phyloP scores from a whole-genome alignment of 2,888 invertebrate species.

The Coleophora flavipennella region DNA sequence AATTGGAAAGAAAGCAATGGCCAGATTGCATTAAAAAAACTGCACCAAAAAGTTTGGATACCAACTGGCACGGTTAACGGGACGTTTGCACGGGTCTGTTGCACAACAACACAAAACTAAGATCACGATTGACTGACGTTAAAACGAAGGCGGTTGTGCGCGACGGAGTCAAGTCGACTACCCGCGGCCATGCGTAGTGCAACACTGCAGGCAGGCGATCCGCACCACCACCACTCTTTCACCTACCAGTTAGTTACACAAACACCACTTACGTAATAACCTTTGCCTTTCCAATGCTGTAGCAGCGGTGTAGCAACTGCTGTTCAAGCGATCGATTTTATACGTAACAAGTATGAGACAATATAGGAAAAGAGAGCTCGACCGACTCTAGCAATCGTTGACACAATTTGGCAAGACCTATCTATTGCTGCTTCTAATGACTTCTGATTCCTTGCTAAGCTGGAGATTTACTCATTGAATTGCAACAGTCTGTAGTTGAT shows the following conservation, averaged over 20 bases:
- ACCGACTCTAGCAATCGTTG: no score
- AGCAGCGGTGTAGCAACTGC: slow-evolving; percentile 25
- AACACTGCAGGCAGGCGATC: slow-evolving; percentile 41
- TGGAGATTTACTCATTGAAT: no score
- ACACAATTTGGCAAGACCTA: no score
- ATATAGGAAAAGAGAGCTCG: no score
- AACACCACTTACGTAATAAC: slow-evolving; percentile 45
- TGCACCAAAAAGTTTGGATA: background rate
- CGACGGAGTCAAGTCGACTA: slow-evolving; percentile 27
- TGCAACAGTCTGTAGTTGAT: no score
- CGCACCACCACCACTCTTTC: slow-evolving; percentile 59
- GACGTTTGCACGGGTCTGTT: slow-evolving; percentile 3
- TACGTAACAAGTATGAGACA: slow-evolving; percentile 6
- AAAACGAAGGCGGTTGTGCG: slow-evolving; percentile 4
- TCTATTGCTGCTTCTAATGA: no score
- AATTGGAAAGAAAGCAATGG: no score
- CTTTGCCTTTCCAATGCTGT: slow-evolving; percentile 57
- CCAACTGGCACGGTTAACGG: no score
- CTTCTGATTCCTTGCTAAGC: no score
- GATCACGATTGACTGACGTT: no score
- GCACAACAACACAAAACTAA: slow-evolving; percentile 11
- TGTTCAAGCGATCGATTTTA: slow-evolving; percentile 7
- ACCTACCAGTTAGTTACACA: slow-evolving; percentile 61
- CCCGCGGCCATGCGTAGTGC: slow-evolving; percentile 39
- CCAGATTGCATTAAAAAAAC: slow-evolving; percentile 3